Percentiles rank a stretch among this genome's conserved stretches.
phyloP scores from a whole-genome alignment of 2,113 vertebrate genomes.

The Euleptes europaea region DNA sequence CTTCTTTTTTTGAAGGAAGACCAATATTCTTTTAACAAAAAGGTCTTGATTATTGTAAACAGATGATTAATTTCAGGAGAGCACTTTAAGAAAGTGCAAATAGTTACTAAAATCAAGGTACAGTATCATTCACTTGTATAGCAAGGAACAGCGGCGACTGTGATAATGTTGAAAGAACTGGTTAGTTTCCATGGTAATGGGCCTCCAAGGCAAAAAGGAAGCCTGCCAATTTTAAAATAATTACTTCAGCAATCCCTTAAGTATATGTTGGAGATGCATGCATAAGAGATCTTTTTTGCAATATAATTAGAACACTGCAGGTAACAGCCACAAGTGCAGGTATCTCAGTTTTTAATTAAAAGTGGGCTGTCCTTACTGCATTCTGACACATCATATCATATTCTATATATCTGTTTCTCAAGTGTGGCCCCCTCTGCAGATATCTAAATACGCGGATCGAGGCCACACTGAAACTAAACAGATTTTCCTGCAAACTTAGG shows the following conservation, averaged over 20 bases:
- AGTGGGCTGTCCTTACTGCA: background rate
- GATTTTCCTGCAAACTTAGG: no score
- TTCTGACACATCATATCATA: background rate
- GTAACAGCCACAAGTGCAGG: background rate
- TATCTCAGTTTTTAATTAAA: background rate
- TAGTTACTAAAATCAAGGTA: background rate
- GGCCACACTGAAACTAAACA: no score
- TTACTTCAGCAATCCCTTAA: background rate
- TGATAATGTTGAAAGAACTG: background rate
- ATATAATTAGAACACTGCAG: background rate
- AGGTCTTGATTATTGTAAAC: background rate
- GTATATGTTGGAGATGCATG: background rate
- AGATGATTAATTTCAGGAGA: background rate
- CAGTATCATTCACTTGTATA: background rate
- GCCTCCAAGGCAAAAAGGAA: background rate
- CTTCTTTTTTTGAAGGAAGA: background rate
- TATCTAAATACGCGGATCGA: no score
- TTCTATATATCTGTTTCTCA: no score
- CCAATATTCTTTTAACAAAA: background rate
- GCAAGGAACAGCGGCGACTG: background rate
- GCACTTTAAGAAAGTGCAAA: background rate
- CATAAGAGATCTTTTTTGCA: background rate
- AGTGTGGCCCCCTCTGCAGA: no score
- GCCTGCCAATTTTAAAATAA: background rate
- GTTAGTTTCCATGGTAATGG: constrained; percentile 25